Percentiles rank a stretch among this genome's conserved stretches.
Conservation (phyloP, 2,797 vertebrate genomes). For the Pangasius krempfi region DNA sequence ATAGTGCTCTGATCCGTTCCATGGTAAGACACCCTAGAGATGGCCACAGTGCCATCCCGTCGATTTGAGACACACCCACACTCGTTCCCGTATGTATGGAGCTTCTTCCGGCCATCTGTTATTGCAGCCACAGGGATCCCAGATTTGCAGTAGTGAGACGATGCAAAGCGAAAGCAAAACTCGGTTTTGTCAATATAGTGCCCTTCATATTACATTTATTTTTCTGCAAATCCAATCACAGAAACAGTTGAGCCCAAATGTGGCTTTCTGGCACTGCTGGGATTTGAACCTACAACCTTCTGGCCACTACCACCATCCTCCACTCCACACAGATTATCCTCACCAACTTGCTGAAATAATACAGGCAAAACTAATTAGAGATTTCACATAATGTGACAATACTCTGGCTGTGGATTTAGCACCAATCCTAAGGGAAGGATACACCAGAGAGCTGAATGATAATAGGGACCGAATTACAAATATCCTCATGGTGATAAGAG, state of each 20-base stretch:
- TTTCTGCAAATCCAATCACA: neutral
- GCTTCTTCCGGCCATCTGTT: conserved; percentile 8
- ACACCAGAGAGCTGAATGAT: neutral
- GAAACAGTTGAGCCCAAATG: neutral
- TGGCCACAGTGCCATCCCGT: neutral
- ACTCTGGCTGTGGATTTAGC: neutral
- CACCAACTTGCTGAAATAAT: neutral
- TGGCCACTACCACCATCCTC: neutral
- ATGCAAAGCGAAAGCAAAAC: conserved; percentile 11
- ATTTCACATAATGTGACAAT: neutral
- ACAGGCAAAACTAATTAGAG: neutral
- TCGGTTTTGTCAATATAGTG: neutral
- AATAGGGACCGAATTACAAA: neutral
- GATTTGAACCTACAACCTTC: neutral
- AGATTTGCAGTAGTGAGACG: neutral
- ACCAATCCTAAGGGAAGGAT: neutral
- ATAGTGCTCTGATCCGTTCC: neutral
- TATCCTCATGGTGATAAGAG: neutral
- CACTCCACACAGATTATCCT: neutral
- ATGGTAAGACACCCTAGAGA: neutral
- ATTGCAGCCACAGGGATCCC: neutral
- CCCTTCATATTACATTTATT: neutral
- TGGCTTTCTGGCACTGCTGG: neutral
- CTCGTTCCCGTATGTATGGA: too few relatives aligned
- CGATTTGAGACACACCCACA: conserved; percentile 16